These are phyloP conservation scores for Myripristis murdjan DNA, from an alignment of 2,797 vertebrate genomes.

Conservation along the genomic window DNA sequence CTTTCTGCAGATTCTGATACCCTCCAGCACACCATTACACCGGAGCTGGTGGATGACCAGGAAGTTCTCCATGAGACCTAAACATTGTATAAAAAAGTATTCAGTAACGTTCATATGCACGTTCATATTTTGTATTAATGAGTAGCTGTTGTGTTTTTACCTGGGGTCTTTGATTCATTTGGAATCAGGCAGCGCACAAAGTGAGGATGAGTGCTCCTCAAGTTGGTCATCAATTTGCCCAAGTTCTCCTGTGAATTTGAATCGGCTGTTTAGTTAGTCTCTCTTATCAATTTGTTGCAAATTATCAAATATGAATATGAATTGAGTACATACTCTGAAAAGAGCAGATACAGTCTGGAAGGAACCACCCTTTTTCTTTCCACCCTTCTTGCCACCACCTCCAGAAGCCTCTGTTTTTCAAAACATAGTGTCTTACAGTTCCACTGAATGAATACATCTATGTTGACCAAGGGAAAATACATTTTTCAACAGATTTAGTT, in stretches of 20 bases:
- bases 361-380: slow-evolving; percentile 91
- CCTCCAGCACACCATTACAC: slow-evolving; percentile 91
- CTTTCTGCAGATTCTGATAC: slow-evolving; percentile 91
- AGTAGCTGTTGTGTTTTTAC: too few relatives aligned
- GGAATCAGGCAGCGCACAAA: slow-evolving; percentile 94
- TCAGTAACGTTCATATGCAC: too few relatives aligned
- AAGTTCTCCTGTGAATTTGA: slow-evolving; percentile 89
- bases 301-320: too few relatives aligned
- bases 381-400: slow-evolving; percentile 58
- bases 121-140: too few relatives aligned
- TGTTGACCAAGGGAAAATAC: too few relatives aligned
- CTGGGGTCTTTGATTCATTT: slow-evolving; percentile 92
- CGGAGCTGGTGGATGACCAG: slow-evolving; percentile 91
- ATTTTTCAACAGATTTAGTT: too few relatives aligned
- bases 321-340: slow-evolving; percentile 91
- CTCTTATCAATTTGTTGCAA: too few relatives aligned
- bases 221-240: slow-evolving; percentile 75
- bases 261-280: too few relatives aligned
- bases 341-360: slow-evolving; percentile 89
- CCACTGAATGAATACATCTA: too few relatives aligned
- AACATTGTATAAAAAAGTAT: too few relatives aligned
- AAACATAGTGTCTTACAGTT: too few relatives aligned
- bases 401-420: slow-evolving; percentile 44
- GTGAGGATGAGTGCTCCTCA: slow-evolving; percentile 88
- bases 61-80: slow-evolving; percentile 81